Base-by-base conservation (phyloP, 1,140 invertebrate species). In the Formica exsecta region DNA sequence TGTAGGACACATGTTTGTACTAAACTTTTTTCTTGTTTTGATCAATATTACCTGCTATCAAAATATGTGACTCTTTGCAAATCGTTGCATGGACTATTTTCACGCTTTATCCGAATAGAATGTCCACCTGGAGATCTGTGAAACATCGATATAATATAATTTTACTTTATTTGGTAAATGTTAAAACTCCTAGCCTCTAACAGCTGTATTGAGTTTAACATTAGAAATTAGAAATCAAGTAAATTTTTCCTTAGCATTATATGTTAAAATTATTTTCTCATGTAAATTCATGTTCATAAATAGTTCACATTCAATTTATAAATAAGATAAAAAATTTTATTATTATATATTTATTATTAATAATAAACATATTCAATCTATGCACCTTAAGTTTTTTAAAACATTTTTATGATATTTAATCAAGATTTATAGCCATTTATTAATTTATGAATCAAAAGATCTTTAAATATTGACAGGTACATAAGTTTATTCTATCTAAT, bases 11-110 rank as follows among this genome's bases (percentile, higher is more conserved):
- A 32, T 29, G 25, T 32, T 32, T 32, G 32, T 32, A 32, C 32
- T 32, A 32, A 3, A 32, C 32, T 32, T 32, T 32, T 32, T 32
- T 32, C 32, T 32, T 32, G 3, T 32, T 3, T 32, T 32, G 3
- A 32, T 4, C 32, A 32, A 32, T 32, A 32, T 2, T 32, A 32
- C 3, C 3, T 32, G 3, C 32, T 32, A 0, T 32, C 32, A 32
- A 32, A 2, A 32, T 32, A 32, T 3, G 32, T 32, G 32, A 32
- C 1, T 32, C 32, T 32, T 29, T 95, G 95, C 44, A 95, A 90
- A 92, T 95, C 95, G 74, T 94, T 95, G 70, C 94, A 95, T n/a
- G 94, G 95, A 91, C 94, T 95, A 29, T 94, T 95, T 48, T 94
- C 94, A 62, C 93, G 93, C 86, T 93, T 95, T 22, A 90, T 76